Conservation (phyloP, 2,888 invertebrate genomes). For the Pachymerium ferrugineum region DNA sequence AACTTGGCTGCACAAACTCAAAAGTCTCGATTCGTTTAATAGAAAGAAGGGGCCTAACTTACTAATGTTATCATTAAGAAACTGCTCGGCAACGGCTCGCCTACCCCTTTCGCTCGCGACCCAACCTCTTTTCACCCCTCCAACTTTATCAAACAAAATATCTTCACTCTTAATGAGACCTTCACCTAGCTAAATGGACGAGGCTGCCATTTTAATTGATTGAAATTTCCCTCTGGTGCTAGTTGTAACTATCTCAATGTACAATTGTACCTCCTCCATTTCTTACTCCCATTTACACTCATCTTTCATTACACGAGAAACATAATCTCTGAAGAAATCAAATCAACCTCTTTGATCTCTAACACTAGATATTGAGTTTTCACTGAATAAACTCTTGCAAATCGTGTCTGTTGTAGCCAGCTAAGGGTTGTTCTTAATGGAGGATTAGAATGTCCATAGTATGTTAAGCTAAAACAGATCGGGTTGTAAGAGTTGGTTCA, state of each 20-base stretch:
- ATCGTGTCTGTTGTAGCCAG: neutral
- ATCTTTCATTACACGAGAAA: neutral
- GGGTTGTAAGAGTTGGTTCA: neutral
- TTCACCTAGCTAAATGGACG: constrained; percentile 25
- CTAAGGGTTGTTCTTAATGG: neutral
- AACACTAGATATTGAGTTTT: too few relatives aligned
- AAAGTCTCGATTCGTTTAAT: constrained; percentile 25
- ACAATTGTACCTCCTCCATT: neutral
- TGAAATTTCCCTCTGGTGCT: constrained; percentile 24
- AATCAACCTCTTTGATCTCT: too few relatives aligned
- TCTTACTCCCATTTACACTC: neutral
- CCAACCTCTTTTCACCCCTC: neutral
- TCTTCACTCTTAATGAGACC: constrained; percentile 26
- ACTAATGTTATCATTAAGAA: constrained; percentile 29
- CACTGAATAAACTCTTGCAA: neutral
- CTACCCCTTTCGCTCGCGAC: constrained; percentile 22
- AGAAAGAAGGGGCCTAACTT: constrained; percentile 3
- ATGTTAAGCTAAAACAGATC: neutral
- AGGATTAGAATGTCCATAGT: neutral
- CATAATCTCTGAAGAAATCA: neutral
- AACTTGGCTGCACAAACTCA: constrained; percentile 28
- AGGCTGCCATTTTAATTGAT: constrained; percentile 25
- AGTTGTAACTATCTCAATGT: neutral
- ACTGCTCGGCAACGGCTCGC: neutral
- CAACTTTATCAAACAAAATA: constrained; percentile 27